These are phyloP conservation scores for Eudasyphora cyanicolor DNA, from an alignment of 2,888 invertebrate species.

Conservation along the genomic window DNA sequence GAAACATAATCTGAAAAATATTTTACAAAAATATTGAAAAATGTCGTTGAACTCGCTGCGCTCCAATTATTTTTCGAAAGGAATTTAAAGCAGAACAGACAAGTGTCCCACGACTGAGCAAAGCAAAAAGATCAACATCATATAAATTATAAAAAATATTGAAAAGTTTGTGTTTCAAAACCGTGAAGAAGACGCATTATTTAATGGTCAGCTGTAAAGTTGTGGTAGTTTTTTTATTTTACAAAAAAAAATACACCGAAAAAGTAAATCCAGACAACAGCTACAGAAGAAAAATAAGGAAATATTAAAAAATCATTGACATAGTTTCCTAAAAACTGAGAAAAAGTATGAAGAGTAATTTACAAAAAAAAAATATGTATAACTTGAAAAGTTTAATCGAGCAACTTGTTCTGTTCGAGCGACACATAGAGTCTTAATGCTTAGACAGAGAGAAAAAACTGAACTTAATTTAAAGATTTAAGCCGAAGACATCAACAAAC, in stretches of 20 bases:
- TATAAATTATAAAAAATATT: not conserved
- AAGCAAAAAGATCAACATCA: not conserved
- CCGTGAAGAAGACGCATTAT: not conserved
- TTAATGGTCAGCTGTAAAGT: constrained; percentile 1
- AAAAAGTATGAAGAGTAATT: no score
- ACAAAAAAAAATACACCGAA: not conserved
- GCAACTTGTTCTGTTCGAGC: no score
- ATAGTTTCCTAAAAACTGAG: no score
- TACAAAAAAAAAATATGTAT: no score
- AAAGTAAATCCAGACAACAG: no score
- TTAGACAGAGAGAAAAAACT: no score
- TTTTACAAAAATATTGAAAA: constrained; percentile 38
- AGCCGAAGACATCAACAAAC: no score
- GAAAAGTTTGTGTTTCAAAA: not conserved
- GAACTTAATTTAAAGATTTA: no score
- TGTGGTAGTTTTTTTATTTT: not conserved
- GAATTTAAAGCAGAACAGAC: not conserved
- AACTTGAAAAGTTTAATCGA: no score
- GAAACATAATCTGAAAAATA: not conserved
- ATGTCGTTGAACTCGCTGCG: constrained; percentile 58
- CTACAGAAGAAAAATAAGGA: no score
- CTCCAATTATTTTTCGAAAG: constrained; percentile 54
- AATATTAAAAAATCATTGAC: no score
- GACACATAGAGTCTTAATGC: no score
- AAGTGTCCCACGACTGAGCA: not conserved